Base-by-base conservation (phyloP, 1,140 invertebrate genomes). In the Neodiprion lecontei region DNA sequence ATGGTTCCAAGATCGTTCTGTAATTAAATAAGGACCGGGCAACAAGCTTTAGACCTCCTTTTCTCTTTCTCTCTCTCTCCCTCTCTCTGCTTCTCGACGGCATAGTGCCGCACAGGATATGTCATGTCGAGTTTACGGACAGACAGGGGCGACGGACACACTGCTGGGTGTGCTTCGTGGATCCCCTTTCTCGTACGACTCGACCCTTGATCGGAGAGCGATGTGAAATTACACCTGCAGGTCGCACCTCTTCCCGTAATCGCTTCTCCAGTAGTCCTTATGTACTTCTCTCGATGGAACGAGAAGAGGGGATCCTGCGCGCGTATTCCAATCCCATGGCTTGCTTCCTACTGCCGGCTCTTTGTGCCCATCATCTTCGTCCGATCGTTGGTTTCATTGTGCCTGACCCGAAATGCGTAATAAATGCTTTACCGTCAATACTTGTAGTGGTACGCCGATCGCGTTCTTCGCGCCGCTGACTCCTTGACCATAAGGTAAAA, bases 221-320 rank as follows among this genome's bases (percentile, higher is more conserved):
- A 40, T 40, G 28, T 40, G 28, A 40, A 40, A 40, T 40, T 40
- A 40, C 28, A 40, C 28, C 28, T 40, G 28, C 28, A 40, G 28
- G 28, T n/a, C 47, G 23, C 61, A 23, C 17, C 28, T 48, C 79
- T 73, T 76, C 75, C 69, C 76, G 79, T 83, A 83, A 83, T 83
- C 83, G 77, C 79, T 79, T 82, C 79, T 77, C 74, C 76, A 66
- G 73, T 68, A 72, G 78, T 80, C 79, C 78, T 82, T 82, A 82
- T 40, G 28, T 40, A 40, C 28, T 40, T 40, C 28, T 40, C 28
- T 40, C 28, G 28, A 40, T 40, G 28, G 28, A 40, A 40, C 28
- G 28, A 40, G 28, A 40, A 40, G 0, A 40, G 28, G 28, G 28
- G 28, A 40, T 40, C 28, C 28, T 40, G 28, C 28, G 28, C 28